phyloP scores from a whole-genome alignment of 2,888 invertebrate species.

The Caenorhabditis uteleia region DNA sequence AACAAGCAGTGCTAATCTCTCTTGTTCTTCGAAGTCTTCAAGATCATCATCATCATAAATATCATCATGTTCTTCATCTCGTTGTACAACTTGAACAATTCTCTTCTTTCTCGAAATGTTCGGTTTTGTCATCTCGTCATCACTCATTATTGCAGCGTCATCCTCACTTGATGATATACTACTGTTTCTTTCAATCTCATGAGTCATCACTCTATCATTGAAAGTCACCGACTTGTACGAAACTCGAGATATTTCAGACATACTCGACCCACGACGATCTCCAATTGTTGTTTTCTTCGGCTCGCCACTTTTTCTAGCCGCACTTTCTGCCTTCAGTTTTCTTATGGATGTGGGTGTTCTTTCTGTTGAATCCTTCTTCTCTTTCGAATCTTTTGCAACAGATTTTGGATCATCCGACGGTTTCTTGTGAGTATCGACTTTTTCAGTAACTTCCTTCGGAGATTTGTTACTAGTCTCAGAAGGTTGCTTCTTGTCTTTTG shows the following conservation, averaged over 20 bases:
- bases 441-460: too few species aligned
- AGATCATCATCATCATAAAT: slow-evolving; percentile 40
- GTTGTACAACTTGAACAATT: slow-evolving; percentile 20
- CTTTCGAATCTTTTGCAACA: neutral
- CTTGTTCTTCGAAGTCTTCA: slow-evolving; percentile 54
- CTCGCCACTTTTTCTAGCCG: too few species aligned
- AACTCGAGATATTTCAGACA: slow-evolving; percentile 47
- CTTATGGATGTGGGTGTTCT: neutral
- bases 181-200: slow-evolving; percentile 52
- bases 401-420: too few species aligned
- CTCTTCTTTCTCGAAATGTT: slow-evolving; percentile 26
- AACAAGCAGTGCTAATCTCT: slow-evolving; percentile 32
- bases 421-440: too few species aligned
- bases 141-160: slow-evolving; percentile 53
- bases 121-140: slow-evolving; percentile 48
- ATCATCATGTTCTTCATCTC: slow-evolving; percentile 10
- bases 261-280: slow-evolving; percentile 53
- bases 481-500: slow-evolving; percentile 5
- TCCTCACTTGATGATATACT: slow-evolving; percentile 43
- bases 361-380: neutral
- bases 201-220: slow-evolving; percentile 50
- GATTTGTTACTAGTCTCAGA: neutral
- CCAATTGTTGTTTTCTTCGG: slow-evolving; percentile 34
- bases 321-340: neutral
- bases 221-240: slow-evolving; percentile 57